These are phyloP conservation scores for Paracanthobrama guichenoti DNA, from an alignment of 2,113 vertebrate species.

Conservation along the genomic window DNA sequence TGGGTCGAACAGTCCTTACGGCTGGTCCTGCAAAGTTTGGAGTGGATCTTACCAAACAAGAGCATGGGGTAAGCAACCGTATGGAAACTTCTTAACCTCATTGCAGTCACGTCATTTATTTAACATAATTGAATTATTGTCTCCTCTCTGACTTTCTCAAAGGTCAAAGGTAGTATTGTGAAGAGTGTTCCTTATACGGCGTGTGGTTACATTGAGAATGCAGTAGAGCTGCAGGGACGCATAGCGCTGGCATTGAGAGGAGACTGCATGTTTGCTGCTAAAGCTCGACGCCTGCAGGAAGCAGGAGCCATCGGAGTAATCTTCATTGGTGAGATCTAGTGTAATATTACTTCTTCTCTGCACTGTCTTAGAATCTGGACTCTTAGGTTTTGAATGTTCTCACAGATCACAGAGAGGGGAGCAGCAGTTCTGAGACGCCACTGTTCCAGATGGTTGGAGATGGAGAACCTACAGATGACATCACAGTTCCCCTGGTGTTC, in stretches of 20 bases:
- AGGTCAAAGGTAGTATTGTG: constrained; percentile 77
- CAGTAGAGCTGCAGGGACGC: constrained; percentile 64
- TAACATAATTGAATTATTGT: neutral
- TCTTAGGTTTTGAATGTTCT: neutral
- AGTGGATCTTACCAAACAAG: constrained; percentile 78
- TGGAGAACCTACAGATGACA: constrained; percentile 73
- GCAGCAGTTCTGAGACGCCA: constrained; percentile 74
- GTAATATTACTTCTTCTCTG: neutral
- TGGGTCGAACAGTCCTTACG: constrained; percentile 75
- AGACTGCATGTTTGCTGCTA: constrained; percentile 80
- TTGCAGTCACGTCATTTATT: too few relatives aligned
- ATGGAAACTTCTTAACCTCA: neutral
- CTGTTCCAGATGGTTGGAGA: constrained; percentile 85
- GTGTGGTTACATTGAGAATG: constrained; percentile 73
- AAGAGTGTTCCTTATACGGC: constrained; percentile 75
- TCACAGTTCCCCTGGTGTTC: constrained; percentile 77
- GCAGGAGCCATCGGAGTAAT: constrained; percentile 77
- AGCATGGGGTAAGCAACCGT: constrained; percentile 71
- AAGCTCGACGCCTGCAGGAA: constrained; percentile 77
- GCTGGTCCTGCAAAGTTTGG: constrained; percentile 82
- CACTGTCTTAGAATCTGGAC: neutral
- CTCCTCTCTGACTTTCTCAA: neutral
- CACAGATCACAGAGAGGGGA: constrained; percentile 77
- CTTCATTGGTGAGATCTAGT: constrained; percentile 72
- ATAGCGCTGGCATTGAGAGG: constrained; percentile 76